Percentiles rank a stretch among this genome's conserved stretches.
phyloP scores from a whole-genome alignment of 30 jellyfish, hydroid and myxozoan species.

The Nemopilema nomurai region DNA sequence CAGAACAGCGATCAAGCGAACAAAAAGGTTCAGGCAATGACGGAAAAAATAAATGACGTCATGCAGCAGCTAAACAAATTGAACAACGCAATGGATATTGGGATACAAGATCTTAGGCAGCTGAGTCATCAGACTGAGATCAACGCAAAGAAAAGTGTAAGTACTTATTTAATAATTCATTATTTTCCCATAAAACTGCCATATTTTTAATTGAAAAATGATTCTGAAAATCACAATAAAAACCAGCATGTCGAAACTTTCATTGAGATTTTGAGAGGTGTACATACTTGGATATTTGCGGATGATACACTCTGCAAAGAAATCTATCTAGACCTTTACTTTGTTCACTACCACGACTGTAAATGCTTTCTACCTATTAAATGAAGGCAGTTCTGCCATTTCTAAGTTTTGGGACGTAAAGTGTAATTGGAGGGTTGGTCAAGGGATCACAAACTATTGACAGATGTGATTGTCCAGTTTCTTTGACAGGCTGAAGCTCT shows the following conservation, averaged over 20 bases:
- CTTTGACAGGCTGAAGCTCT: no score
- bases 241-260: neutral
- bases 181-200: neutral
- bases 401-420: no score
- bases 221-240: neutral
- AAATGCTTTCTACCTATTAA: no score
- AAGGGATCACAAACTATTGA: no score
- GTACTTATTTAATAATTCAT: neutral
- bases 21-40: slow-evolving; percentile 32
- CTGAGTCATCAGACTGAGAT: slow-evolving; percentile 63
- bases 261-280: no score
- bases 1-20: slow-evolving; percentile 49
- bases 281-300: no score
- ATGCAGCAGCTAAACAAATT: slow-evolving; percentile 51
- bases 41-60: slow-evolving; percentile 39
- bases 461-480: no score
- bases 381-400: no score
- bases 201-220: neutral
- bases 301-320: no score
- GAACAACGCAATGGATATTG: slow-evolving; percentile 40
- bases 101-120: slow-evolving; percentile 66
- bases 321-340: no score
- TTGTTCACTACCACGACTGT: no score
- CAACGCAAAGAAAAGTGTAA: slow-evolving; percentile 45
- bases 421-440: no score